phyloP scores from a whole-genome alignment of 2,888 invertebrate species.

The Camponotus fellah region DNA sequence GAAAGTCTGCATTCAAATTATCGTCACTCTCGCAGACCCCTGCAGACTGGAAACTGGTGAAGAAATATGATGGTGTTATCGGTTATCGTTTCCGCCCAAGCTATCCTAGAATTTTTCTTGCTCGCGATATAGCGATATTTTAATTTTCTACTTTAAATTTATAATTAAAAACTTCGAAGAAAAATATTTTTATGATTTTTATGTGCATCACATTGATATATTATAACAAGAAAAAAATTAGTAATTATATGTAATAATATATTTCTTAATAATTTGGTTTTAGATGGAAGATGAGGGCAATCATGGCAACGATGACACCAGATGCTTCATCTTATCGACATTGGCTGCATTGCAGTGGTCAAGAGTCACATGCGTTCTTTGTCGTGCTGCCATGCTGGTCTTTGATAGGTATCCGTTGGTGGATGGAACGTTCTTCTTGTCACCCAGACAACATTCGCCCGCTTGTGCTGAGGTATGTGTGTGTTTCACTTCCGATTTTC shows the following conservation, averaged over 20 bases:
- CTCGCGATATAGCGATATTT: slow-evolving; percentile 1
- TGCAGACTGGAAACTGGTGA: slow-evolving; percentile 46
- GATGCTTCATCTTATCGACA: slow-evolving; percentile 97
- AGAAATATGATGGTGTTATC: slow-evolving; percentile 23
- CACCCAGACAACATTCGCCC: slow-evolving; percentile 96
- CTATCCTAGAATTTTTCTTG: neutral
- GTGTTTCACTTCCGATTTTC: neutral
- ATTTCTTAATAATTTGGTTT: slow-evolving; percentile 82
- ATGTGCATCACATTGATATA: neutral
- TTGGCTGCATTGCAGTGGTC: slow-evolving; percentile 96
- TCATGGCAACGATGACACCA: slow-evolving; percentile 99
- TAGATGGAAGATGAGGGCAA: slow-evolving; percentile 99
- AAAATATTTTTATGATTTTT: neutral
- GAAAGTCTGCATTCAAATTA: slow-evolving; percentile 67
- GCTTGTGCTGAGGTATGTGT: slow-evolving; percentile 93
- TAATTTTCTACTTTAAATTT: neutral
- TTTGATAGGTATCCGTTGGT: slow-evolving; percentile 99
- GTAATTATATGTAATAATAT: neutral
- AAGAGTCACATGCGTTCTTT: slow-evolving; percentile 94
- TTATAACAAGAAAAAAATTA: neutral
- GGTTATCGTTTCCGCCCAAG: slow-evolving; percentile 16
- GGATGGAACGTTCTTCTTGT: slow-evolving; percentile 99
- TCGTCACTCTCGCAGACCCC: slow-evolving; percentile 30
- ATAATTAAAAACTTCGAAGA: neutral
- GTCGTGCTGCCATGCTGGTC: slow-evolving; percentile 95